Base-by-base conservation (phyloP, 2,888 invertebrate species). In the Apamea monoglypha region DNA sequence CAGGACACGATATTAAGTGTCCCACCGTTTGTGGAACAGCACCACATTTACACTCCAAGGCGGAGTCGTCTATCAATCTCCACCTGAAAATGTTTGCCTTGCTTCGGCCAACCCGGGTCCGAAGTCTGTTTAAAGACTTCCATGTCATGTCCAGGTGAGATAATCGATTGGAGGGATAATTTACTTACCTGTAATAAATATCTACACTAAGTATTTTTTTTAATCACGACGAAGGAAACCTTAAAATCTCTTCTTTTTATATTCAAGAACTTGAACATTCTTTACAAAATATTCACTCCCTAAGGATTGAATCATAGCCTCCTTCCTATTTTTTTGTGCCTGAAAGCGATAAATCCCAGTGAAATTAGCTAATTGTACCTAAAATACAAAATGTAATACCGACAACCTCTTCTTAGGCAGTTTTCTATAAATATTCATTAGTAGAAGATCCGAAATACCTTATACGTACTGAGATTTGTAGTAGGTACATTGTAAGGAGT, bases 321-420 rank as follows among this genome's bases (percentile, higher is more conserved):
- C 10, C 56, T 56, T 12, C 12, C 12, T 21, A 59, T 32, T 36
- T 83, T 18, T 76, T 68, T 14, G 5, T 47, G n/a, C 47, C 61
- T 36, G 5, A 47, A 53, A 76, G 67, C 53, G 36, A 36, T 25
- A 77, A 47, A 83, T 64, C 5, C 6, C 44, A 69, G 64, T 84
- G 29, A 64, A 82, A 78, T 80, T 59, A 61, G 76, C 40, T 82
- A 74, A 80, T 80, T 83, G 66, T 59, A 66, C 25, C 53, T 61
- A 18, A 68, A 83, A 63, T 21, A 40, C 32, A 25, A 68, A 83
- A 44, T 53, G 0, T 50, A 50, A 56, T 80, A 40, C 10, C 76
- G n/a, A 21, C 6, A 40, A 29, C 53, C 32, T 83, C 40, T 44
- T 59, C 14, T 53, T n/a, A 21, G 50, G 21, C 40, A 47, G 16